Evolutionary conservation across 2,113 vertebrate genomes (phyloP).

Genomic region (Malurus elegans): DNA sequence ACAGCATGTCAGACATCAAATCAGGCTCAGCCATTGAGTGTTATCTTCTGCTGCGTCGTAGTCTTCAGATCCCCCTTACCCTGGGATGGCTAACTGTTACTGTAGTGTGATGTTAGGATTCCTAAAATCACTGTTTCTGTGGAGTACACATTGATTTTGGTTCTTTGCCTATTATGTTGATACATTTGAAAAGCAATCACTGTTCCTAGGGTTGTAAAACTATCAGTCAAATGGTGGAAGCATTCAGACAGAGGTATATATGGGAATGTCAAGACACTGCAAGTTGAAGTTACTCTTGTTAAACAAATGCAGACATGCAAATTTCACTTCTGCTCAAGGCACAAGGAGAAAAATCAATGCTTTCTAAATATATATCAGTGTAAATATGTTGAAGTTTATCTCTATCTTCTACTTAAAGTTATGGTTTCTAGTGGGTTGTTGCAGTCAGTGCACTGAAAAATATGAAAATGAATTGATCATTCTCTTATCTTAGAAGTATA

Average conservation of each 20-base stretch:
- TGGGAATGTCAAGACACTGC: not conserved
- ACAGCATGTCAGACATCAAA: not conserved
- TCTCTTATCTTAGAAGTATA: not conserved
- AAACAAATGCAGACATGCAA: constrained; percentile 14
- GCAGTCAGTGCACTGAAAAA: not conserved
- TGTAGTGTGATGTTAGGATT: not conserved
- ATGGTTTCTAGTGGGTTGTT: not conserved
- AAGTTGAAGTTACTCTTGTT: not conserved
- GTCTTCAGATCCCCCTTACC: not conserved
- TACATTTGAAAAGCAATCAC: not conserved
- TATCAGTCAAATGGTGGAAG: not conserved
- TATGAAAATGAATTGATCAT: not conserved
- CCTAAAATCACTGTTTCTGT: not conserved
- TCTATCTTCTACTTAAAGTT: not conserved
- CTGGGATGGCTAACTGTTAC: not conserved
- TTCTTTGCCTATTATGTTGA: not conserved
- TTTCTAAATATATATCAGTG: not conserved
- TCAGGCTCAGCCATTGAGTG: not conserved
- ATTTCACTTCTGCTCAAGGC: not conserved
- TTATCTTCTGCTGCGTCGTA: not conserved
- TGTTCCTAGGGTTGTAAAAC: not conserved
- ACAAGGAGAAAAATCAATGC: not conserved
- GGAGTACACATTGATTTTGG: not conserved
- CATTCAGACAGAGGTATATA: not conserved
- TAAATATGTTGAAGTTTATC: not conserved